phyloP scores from a whole-genome alignment of 53 echinoderm and acorn worm species.

The Holothuria scabra region DNA sequence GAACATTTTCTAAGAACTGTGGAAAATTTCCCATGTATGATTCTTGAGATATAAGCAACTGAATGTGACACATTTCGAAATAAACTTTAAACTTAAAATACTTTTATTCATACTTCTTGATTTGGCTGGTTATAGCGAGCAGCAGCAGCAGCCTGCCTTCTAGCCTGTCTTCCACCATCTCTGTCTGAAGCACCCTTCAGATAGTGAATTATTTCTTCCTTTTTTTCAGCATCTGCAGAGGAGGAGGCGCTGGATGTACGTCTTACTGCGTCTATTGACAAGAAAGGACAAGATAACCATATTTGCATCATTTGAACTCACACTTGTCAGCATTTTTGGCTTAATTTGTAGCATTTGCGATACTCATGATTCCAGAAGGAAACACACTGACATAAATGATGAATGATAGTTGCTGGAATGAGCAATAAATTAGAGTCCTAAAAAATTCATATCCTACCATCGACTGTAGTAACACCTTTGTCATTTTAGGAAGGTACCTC shows the following conservation, averaged over 20 bases:
- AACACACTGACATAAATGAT: no score
- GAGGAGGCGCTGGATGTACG: background rate
- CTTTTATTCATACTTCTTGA: background rate
- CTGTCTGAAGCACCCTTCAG: slow-evolving; percentile 5
- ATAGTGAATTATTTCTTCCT: slow-evolving; percentile 10
- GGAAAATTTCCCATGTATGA: background rate
- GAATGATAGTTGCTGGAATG: no score
- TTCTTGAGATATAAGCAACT: background rate
- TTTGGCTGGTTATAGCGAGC: background rate
- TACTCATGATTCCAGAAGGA: no score
- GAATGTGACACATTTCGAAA: background rate
- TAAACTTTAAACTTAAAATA: background rate
- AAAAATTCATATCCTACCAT: no score
- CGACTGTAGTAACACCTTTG: no score
- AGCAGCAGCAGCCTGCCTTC: slow-evolving; percentile 3
- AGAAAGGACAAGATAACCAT: background rate
- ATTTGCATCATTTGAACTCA: no score
- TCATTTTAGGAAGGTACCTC: no score
- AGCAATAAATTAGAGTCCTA: no score
- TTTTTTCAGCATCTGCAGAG: slow-evolving; percentile 12
- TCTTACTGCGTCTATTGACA: slow-evolving; percentile 1
- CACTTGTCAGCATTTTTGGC: no score
- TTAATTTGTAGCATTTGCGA: no score
- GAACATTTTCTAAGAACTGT: background rate
- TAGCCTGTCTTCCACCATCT: slow-evolving; percentile 4